Base-by-base conservation (phyloP, 2,888 invertebrate species). In the Callyntrura sp. region DNA sequence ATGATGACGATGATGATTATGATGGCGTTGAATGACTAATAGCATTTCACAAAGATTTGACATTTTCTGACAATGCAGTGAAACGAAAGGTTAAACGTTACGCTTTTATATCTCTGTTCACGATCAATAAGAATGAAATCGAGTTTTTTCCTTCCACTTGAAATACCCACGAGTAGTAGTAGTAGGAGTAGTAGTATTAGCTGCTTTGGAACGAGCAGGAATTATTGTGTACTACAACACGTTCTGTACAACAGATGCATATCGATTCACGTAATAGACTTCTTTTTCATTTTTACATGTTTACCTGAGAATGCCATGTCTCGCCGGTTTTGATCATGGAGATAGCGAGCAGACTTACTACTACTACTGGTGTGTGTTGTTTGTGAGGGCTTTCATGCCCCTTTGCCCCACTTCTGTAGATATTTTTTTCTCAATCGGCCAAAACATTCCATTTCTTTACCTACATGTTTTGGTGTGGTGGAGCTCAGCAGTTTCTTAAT, bases 61-160 rank as follows among this genome's bases (percentile, higher is more conserved):
- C 89, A 90, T 90, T 90, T 85, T 90, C 89, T 90, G 85, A 90
- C 85, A 90, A 90, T 79, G 70, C 85, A 85, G 70, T 85, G 85
- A 85, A 90, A 85, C 79, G 89, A 85, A 90, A 90, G 89, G 89
- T 90, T 90, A 90, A 81, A 79, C 65, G 78, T 78, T 78, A 90
- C 85, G 85, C 45, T 81, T 78, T 90, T 85, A 79, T 81, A 90
- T 90, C 89, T 68, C 28, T 55, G 70, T 60, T 70, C 51, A 51
- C 68, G 68, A 85, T 90, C 84, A 89, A 76, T 45, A 62, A 73
- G 57, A 78, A 78, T 88, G 82, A 57, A 81, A 87, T 87, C 81
- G 43, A 88, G 65, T 76, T 78, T 35, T 55, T 48, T 79, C 62
- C 25, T 57, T 28, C 43, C 68, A 51, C 48, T 84, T 70, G 51